Base-by-base conservation (phyloP, 2,797 vertebrate genomes). In the Channallabes apus region DNA sequence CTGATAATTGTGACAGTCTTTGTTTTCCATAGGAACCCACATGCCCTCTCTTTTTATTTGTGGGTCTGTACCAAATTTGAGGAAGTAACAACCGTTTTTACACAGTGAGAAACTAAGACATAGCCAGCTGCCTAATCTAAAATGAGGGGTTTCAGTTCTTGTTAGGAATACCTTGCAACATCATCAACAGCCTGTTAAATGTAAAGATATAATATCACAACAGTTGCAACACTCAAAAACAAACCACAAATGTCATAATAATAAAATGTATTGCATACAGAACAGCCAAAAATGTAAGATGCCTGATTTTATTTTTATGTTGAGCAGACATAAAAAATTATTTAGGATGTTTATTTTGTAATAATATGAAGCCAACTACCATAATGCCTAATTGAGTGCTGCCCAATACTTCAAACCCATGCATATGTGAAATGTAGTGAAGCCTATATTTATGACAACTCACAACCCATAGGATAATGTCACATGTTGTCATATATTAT, bases 91-190 rank as follows among this genome's bases (percentile, higher is more conserved):
- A 88, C 93, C 92, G 93, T 93, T 94, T 94, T 95, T 92, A 92
- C 93, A 92, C 94, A 94, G 91, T 92, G 90, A 93, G 92, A 94
- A 93, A 91, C 91, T 92, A 92, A 92, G 88, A 90, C 89, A 91
- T 92, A 84, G 76, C 93, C 94, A 96, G 94, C 94, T 96, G 94
- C 92, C 87, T 89, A 85, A 86, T 92, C 93, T 92, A 89, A 88
- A 87, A 90, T 91, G 92, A 91, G 89, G 61, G 91, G 93, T 96
- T 96, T 96, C 94, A 94, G 93, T 96, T 96, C 95, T 94, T 93
- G 90, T 82, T 89, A 91, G 87, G 88, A 89, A 83, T 82, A 87
- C 86, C 89, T 93, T 95, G 93, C 94, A 93, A 94, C 94, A 95
- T 91, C 92, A 88, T 82, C 78, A 73, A 83, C 76, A 89, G 88